These are phyloP conservation scores for Prionailurus viverrinus DNA, from an alignment of 2,113 vertebrate genomes.

Conservation along the genomic window DNA sequence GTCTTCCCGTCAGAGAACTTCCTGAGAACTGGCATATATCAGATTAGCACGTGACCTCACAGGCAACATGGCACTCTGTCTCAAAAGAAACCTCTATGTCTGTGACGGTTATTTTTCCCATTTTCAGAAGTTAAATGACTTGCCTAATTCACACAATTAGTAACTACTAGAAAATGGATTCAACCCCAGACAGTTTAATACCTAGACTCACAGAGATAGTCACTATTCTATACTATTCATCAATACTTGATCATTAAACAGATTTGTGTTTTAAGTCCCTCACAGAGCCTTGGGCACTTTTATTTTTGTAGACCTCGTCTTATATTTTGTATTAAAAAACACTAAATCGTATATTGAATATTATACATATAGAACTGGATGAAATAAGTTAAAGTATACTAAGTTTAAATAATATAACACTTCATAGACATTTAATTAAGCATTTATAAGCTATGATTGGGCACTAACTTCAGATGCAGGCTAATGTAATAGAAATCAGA, in stretches of 20 bases:
- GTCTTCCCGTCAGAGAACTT: not conserved
- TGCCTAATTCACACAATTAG: not conserved
- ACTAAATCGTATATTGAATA: not conserved
- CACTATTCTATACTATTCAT: not conserved
- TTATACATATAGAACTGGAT: not conserved
- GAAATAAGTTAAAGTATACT: not conserved
- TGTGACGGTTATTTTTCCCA: not conserved
- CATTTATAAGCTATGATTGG: not conserved
- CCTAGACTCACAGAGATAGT: not conserved
- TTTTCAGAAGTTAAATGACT: not conserved
- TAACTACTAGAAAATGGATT: not conserved
- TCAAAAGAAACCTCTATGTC: not conserved
- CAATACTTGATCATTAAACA: not conserved
- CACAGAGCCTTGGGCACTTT: not conserved
- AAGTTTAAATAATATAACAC: not conserved
- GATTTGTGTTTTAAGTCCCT: not conserved
- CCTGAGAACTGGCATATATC: not conserved
- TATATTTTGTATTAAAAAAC: not conserved
- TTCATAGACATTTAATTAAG: not conserved
- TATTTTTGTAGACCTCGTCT: not conserved
- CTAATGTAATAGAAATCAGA: not conserved
- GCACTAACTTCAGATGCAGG: not conserved
- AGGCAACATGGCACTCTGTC: fast-evolving
- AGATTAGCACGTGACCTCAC: too few species aligned
- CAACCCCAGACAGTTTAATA: not conserved